Evolutionary conservation across 2,797 vertebrate genomes (phyloP), one percentile per base, ranked within the genome.

Genomic region (Lepus oiostolus): DNA sequence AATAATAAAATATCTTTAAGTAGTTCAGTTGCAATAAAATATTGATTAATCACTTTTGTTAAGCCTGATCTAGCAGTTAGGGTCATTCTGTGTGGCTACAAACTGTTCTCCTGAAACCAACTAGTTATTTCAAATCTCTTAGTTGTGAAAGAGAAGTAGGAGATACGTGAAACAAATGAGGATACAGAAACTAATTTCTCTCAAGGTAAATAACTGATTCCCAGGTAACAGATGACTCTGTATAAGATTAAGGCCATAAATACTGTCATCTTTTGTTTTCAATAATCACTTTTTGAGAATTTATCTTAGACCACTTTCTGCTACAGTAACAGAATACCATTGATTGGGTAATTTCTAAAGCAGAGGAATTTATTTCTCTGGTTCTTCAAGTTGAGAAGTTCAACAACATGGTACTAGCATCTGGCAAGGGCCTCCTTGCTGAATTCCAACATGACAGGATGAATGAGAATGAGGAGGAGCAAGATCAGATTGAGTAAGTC

Each of bases 91-190:
- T 54, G 28, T 85, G 13, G 1, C 72, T 90, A 24, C 7, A 91
- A 74, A 50, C 26, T 65, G 0, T 72, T 63, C 2, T 19, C 84
- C 5, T 63, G 60, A 38, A 77, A 85, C 93, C 14, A 85, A 67
- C 9, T 65, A 95, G 88, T 77, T 72, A 87, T 75, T 95, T 35
- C 2, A 47, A 77, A 16, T 63, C n/a, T 30, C 26, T 81, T 84
- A n/a, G 2, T 42, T 32, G 35, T 52, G 24, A 58, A 84, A 19
- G 16, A 35, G 35, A 91, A 63, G 8, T 11, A 30, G 3, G 13
- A 26, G 30, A 32, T 28, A n/a, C 28, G 21, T 32, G 16, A 62
- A 7, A 62, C 80, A 1, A 8, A 67, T 28, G 70, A 68, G 16
- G 68, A 58, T 8, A 1, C 10, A 82, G 32, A 75, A 47, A 54